Percentiles rank a stretch among this genome's conserved stretches.
These are phyloP conservation scores for Semicossyphus pulcher DNA, from an alignment of 2,113 vertebrate species.

Conservation along the genomic window DNA sequence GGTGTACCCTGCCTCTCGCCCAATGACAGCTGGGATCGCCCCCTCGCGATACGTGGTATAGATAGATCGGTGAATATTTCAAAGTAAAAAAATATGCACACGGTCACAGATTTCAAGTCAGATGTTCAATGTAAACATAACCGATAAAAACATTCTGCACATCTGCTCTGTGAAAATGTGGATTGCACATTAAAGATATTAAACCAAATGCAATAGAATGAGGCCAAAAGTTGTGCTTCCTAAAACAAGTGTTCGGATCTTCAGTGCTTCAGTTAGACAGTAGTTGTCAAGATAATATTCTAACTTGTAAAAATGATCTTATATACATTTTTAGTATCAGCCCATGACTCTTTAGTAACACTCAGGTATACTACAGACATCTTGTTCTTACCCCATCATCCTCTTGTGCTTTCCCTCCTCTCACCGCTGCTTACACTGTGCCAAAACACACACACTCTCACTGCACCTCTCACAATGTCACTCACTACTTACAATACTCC, in stretches of 20 bases:
- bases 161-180: background rate
- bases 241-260: background rate
- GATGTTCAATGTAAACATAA: too few relatives aligned
- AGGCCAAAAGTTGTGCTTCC: background rate
- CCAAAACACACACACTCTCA: conserved; percentile 33
- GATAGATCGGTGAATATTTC: too few relatives aligned
- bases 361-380: background rate
- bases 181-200: background rate
- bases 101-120: too few relatives aligned
- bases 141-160: background rate
- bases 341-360: background rate
- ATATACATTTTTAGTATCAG: conserved; percentile 17
- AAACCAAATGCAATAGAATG: background rate
- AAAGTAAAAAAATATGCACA: too few relatives aligned
- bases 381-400: background rate
- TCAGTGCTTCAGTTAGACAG: background rate
- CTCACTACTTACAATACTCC: conserved; percentile 7
- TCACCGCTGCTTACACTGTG: background rate
- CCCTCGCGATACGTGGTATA: too few relatives aligned
- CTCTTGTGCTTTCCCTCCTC: background rate
- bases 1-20: too few relatives aligned
- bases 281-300: background rate
- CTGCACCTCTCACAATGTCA: conserved; percentile 15
- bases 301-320: background rate
- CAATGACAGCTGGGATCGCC: too few relatives aligned